Base-by-base conservation (phyloP, 1,140 invertebrate genomes). In the Drosophila neocordata region DNA sequence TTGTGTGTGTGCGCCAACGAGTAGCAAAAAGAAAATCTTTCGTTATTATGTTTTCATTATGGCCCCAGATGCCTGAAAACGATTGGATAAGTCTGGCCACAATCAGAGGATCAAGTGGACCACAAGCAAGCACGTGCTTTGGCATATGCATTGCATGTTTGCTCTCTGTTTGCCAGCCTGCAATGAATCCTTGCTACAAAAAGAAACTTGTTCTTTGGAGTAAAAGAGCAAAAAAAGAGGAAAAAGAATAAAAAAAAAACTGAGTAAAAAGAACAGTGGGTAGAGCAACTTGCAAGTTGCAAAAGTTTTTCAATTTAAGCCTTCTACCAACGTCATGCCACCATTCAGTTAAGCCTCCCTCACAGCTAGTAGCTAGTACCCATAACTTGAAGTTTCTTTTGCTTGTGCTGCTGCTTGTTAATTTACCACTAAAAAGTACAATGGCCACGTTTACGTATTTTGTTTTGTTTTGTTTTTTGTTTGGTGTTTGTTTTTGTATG, bases 231-330 rank as follows among this genome's bases (percentile, higher is more conserved):
- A 27, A 20, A 15, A 13, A 18, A 8, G 31, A 13, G 3, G 15
- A 1, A 20, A 8, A 52, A 52, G 12, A 6, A 18, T 4, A 52
- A 52, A 3, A 52, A 11, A 34, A 57, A 18, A 15, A 31, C 20
- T 11, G 7, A 11, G 18, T n/a, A 27, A 4, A 8, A 20, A 48
- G 41, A 2, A 18, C 18, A 48, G 18, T 20, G 41, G 41, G 15
- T 53, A 24, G 11, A 71, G 70, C 68, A 87, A 87, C 67, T 87
- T 87, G 67, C 65, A 70, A 82, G 70, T 82, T 81, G 70, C 60
- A 71, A 87, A 87, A 87, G 53, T 87, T 87, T 87, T 87, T 87
- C 82, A 87, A 87, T 87, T 87, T 87, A 78, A 78, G 70, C 82
- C 52, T 65, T 62, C 24, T 55, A 55, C 38, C 35, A 65, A 15